Evolutionary conservation across 2,888 invertebrate species (phyloP).

Genomic region (Nycteola revayana): DNA sequence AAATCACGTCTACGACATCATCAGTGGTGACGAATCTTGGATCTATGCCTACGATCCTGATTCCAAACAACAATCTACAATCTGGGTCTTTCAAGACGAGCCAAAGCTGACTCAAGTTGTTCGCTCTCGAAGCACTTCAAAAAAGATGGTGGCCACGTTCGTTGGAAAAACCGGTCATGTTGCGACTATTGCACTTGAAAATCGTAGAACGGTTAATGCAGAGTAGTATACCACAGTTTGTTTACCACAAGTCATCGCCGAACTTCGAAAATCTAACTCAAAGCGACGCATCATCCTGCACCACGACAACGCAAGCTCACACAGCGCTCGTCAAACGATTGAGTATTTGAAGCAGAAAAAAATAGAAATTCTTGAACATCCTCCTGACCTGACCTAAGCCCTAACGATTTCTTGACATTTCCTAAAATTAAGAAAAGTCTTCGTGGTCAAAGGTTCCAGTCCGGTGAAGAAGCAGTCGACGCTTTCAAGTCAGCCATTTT

Average conservation of each 20-base stretch:
- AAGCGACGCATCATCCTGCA: too few species aligned
- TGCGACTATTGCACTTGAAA: too few species aligned
- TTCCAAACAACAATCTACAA: conserved; percentile 20
- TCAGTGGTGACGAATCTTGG: conserved; percentile 30
- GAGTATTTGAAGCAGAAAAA: too few species aligned
- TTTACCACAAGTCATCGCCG: conserved; percentile 9
- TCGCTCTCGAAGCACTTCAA: conserved; percentile 14
- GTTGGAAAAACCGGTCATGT: too few species aligned
- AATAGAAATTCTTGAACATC: neutral
- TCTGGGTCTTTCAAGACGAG: conserved; percentile 18
- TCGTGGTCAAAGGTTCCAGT: too few species aligned
- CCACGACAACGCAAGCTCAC: too few species aligned
- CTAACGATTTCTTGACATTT: neutral
- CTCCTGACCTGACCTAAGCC: neutral
- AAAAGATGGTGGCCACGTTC: conserved; percentile 12
- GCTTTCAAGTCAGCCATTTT: too few species aligned
- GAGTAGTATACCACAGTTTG: conserved; percentile 13
- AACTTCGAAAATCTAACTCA: too few species aligned
- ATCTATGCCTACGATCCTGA: conserved; percentile 21
- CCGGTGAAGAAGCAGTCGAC: too few species aligned
- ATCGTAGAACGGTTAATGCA: too few species aligned
- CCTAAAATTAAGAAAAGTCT: too few species aligned
- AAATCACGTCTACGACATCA: conserved; percentile 25
- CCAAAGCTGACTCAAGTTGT: conserved; percentile 14
- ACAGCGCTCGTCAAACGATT: too few species aligned